Evolutionary conservation across 2,888 invertebrate genomes (phyloP).

Genomic region (Schizaphis graminum): DNA sequence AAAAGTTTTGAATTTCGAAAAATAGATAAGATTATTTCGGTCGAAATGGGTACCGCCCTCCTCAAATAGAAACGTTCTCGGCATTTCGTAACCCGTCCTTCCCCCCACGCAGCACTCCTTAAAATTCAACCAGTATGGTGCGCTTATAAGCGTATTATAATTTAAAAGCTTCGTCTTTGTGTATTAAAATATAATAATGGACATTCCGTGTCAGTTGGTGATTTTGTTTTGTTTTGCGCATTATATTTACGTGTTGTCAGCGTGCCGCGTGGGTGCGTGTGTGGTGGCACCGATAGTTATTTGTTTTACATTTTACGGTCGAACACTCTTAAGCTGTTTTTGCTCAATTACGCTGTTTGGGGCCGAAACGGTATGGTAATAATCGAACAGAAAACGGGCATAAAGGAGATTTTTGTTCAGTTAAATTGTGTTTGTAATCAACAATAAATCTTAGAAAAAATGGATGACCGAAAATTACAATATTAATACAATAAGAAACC

Average conservation of each 20-base stretch:
- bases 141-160: not conserved
- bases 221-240: not conserved
- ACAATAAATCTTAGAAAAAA: not conserved
- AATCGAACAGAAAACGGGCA: not conserved
- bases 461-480: not conserved
- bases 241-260: not conserved
- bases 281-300: not conserved
- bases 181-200: conserved; percentile 10
- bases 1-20: not conserved
- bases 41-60: not conserved
- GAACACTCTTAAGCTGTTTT: not conserved
- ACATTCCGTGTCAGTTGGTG: conserved; percentile 4
- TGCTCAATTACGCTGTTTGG: not conserved
- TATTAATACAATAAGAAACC: not conserved
- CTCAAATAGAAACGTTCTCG: not conserved
- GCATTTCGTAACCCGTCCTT: not conserved
- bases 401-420: not conserved
- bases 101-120: not conserved
- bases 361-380: not conserved
- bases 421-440: not conserved
- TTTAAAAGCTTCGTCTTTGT: not conserved
- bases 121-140: not conserved
- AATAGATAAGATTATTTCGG: not conserved
- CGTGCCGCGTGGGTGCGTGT: not conserved
- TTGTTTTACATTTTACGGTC: not conserved